Conservation (phyloP, 2,888 invertebrate species). For the Aethes cnicana region DNA sequence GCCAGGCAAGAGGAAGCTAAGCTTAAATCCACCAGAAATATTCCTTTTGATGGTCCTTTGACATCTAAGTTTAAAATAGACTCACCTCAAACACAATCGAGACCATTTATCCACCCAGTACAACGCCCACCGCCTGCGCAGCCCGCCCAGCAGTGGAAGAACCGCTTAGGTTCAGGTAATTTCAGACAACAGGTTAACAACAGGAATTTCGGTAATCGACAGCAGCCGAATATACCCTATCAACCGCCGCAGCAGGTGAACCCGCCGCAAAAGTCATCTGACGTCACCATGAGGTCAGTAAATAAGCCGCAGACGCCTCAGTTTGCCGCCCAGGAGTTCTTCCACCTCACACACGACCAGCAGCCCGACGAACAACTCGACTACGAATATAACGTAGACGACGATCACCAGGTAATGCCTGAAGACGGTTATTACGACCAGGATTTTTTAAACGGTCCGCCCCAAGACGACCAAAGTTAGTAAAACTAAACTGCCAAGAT, state of each 20-base stretch:
- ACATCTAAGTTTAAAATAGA: no score
- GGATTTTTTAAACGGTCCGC: conserved; percentile 9
- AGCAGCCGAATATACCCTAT: conserved; percentile 13
- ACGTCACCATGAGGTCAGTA: conserved; percentile 23
- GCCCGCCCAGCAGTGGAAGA: no score
- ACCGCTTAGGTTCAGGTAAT: no score
- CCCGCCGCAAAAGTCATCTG: conserved; percentile 15
- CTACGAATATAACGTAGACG: not conserved
- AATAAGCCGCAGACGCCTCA: conserved; percentile 1
- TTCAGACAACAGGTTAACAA: no score
- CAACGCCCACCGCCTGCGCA: no score
- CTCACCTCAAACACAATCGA: no score
- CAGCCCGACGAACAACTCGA: not conserved
- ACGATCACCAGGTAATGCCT: not conserved
- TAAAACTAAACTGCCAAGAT: conserved; percentile 10
- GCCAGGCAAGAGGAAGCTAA: conserved; percentile 19
- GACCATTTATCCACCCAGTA: no score
- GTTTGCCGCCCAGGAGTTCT: not conserved
- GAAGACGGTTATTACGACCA: not conserved
- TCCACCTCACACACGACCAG: not conserved
- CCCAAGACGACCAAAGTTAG: conserved; percentile 4
- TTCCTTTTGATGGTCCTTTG: no score
- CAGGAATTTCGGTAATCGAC: not conserved
- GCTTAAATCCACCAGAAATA: no score
- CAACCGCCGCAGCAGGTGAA: not conserved